Percentiles rank a stretch among this genome's conserved stretches.
Conservation (phyloP, 2,113 vertebrate species). For the Cryptotis parvus region DNA sequence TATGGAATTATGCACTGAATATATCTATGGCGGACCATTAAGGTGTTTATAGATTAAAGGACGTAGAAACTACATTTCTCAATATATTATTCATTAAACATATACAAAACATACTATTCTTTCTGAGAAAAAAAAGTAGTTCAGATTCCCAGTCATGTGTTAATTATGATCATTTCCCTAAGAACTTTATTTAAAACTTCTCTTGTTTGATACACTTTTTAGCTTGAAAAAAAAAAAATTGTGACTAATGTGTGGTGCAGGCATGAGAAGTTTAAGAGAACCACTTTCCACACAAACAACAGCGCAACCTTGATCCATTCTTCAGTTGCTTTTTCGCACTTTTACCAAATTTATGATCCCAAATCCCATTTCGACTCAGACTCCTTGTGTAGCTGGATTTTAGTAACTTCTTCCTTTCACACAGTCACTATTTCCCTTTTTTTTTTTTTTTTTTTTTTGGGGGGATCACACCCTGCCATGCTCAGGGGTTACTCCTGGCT, state of each 20-base stretch:
- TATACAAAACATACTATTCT: not conserved
- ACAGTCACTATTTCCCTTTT: too few relatives aligned
- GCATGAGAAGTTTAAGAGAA: not conserved
- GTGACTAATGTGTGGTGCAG: not conserved
- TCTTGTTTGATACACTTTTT: not conserved
- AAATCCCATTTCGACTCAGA: not conserved
- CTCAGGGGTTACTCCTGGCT: too few relatives aligned
- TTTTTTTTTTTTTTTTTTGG: too few relatives aligned
- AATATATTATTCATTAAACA: not conserved
- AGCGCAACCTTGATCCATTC: not conserved
- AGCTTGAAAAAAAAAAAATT: not conserved
- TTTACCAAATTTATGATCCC: not conserved
- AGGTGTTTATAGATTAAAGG: conserved; percentile 3
- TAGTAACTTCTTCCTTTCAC: not conserved
- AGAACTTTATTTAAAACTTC: not conserved
- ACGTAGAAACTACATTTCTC: not conserved
- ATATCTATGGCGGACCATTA: not conserved
- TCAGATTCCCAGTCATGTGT: not conserved
- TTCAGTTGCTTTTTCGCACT: not conserved
- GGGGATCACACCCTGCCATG: too few relatives aligned
- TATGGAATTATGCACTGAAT: not conserved
- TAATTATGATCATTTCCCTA: not conserved
- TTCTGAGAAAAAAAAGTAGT: conserved; percentile 3
- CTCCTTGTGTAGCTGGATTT: not conserved
- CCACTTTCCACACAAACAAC: conserved; percentile 13